Evolutionary conservation across 2,888 invertebrate species (phyloP), one percentile per base, ranked within the genome.

Genomic region (Galerucella pusilla): DNA sequence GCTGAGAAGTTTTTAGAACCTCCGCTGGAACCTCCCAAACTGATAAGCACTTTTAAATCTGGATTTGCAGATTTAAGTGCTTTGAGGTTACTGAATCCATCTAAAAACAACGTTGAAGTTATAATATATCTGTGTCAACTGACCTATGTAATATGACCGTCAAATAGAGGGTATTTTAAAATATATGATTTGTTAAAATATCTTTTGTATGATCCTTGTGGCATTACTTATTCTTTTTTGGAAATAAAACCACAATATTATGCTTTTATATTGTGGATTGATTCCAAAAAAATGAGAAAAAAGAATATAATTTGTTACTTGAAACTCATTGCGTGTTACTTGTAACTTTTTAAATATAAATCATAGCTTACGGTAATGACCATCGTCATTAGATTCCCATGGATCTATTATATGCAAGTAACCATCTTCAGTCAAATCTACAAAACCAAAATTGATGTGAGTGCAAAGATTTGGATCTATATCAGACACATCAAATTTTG

Each of bases 11-110:
- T 81, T 4, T 45, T 49, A 84, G 89, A 81, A 3, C 85, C 86
- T 85, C 93, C 93, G 82, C 90, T 92, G 91, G 91, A 93, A 25
- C 93, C 93, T 14, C 93, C 93, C 49, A 93, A 90, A 9, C 92
- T 92, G 28, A 92, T 80, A 75, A 92, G 77, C 0, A 90, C 89
- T 85, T 92, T 93, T 35, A 90, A 83, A 2, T 86, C 84, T 0
- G 90, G 88, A 82, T 89, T 91, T 71, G 82, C 81, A 28, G 88
- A 77, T 83, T 91, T 91, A 73, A 92, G 85, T 3, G 60, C 63
- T 42, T 46, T 65, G 52, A 79, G 60, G 11, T 76, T 74, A 16
- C 70, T 59, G 28, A 74, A 70, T 10, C 66, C 74, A 46, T 60
- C 74, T 74, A 12, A 49, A 67, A 70, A 65, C 57, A 42, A 20